phyloP scores from a whole-genome alignment of 1,140 invertebrate genomes.

The Whitmania pigra region DNA sequence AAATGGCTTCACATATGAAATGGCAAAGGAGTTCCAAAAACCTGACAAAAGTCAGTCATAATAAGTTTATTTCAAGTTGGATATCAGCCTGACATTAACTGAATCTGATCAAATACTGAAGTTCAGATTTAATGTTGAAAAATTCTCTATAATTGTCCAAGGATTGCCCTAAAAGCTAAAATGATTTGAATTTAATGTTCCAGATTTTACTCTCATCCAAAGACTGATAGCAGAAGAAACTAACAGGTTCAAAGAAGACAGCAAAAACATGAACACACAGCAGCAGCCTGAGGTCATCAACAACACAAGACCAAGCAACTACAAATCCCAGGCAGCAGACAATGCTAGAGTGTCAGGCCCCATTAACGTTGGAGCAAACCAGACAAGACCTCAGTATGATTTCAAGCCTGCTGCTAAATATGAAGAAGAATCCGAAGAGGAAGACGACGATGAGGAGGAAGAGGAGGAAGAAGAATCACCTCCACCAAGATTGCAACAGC shows the following conservation, averaged over 20 bases:
- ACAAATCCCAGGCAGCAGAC: background rate
- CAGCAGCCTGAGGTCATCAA: background rate
- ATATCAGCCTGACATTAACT: background rate
- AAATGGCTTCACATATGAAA: conserved; percentile 14
- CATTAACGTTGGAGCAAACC: background rate
- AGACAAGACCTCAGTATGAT: background rate
- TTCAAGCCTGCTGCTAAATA: background rate
- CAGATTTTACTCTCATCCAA: conserved; percentile 2
- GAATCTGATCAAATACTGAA: background rate
- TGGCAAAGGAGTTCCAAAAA: conserved; percentile 20
- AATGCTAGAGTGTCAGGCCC: background rate
- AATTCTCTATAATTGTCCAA: background rate
- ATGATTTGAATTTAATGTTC: background rate
- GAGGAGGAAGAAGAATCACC: conserved; percentile 1
- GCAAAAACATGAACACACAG: background rate
- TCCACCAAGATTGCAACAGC: background rate
- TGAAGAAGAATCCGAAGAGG: background rate
- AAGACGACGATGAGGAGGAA: conserved; percentile 15
- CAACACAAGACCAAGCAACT: background rate
- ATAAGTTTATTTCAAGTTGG: background rate
- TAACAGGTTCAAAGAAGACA: background rate
- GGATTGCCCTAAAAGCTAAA: background rate
- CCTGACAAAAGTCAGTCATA: conserved; percentile 19
- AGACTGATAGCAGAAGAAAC: background rate
- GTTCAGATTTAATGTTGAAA: background rate